Percentiles rank a stretch among this genome's conserved stretches.
Conservation (phyloP, 53 echinoderm and acorn worm species). For the Patiria pectinifera region DNA sequence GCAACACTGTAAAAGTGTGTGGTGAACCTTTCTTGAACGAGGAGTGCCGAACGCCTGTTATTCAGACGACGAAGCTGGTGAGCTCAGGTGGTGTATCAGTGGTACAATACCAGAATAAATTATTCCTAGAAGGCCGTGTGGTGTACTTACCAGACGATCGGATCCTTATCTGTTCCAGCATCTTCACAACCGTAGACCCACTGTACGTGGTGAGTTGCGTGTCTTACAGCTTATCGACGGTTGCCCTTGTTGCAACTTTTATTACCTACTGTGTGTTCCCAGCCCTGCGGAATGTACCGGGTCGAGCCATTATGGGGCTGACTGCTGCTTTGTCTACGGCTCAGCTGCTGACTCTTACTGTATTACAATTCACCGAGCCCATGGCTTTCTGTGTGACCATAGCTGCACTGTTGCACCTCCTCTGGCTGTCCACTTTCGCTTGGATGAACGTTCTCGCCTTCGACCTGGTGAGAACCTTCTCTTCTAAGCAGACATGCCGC, state of each 20-base stretch:
- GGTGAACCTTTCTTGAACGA: neutral
- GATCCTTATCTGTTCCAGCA: slow-evolving; percentile 17
- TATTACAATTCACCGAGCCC: neutral
- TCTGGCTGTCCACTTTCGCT: slow-evolving; percentile 48
- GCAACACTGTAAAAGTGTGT: neutral
- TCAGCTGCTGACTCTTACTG: slow-evolving; percentile 24
- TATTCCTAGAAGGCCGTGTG: slow-evolving; percentile 6
- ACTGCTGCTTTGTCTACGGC: slow-evolving; percentile 17
- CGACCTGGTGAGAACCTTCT: slow-evolving; percentile 42
- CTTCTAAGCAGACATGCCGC: neutral
- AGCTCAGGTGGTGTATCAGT: neutral
- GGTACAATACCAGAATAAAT: neutral
- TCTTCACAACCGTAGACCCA: slow-evolving; percentile 4
- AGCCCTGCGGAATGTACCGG: slow-evolving; percentile 42
- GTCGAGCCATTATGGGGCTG: slow-evolving; percentile 50
- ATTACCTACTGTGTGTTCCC: slow-evolving; percentile 33
- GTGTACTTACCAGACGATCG: slow-evolving; percentile 20
- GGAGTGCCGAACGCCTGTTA: neutral
- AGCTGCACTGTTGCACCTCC: slow-evolving; percentile 37
- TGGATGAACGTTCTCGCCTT: slow-evolving; percentile 59
- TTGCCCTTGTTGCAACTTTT: slow-evolving; percentile 12
- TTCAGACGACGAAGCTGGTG: neutral
- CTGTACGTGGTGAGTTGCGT: neutral
- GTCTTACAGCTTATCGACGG: slow-evolving; percentile 15
- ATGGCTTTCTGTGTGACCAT: slow-evolving; percentile 11